Conservation (phyloP, 2,888 invertebrate genomes). For the Philereme vetulata region DNA sequence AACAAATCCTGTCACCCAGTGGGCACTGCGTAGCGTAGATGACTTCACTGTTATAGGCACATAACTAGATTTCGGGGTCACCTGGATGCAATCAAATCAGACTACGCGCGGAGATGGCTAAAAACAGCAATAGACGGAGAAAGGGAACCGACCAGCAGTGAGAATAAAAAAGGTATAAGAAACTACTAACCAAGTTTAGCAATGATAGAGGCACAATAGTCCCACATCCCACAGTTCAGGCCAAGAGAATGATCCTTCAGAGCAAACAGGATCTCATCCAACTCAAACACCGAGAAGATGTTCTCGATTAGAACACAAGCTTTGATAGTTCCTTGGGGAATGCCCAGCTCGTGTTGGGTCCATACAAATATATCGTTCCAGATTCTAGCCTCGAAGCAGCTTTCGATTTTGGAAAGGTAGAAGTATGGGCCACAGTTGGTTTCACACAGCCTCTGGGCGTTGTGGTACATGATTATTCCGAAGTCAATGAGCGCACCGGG, state of each 20-base stretch:
- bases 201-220: slow-evolving; percentile 87
- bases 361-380: slow-evolving; percentile 89
- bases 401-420: slow-evolving; percentile 88
- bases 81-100: too few relatives aligned
- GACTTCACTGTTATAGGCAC: too few relatives aligned
- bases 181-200: slow-evolving; percentile 83
- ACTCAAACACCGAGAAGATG: slow-evolving; percentile 86
- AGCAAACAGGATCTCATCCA: slow-evolving; percentile 87
- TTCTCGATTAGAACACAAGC: slow-evolving; percentile 89
- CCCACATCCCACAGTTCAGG: slow-evolving; percentile 90
- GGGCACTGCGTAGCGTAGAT: too few relatives aligned
- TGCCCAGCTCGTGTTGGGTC: slow-evolving; percentile 79
- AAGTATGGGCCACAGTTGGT: slow-evolving; percentile 86
- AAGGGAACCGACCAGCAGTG: too few relatives aligned
- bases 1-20: too few relatives aligned
- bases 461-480: slow-evolving; percentile 87
- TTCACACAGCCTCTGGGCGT: slow-evolving; percentile 78
- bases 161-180: not conserved
- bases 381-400: slow-evolving; percentile 85
- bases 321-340: slow-evolving; percentile 86
- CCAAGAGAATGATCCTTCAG: slow-evolving; percentile 87
- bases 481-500: slow-evolving; percentile 88
- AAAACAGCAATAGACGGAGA: too few relatives aligned
- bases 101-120: too few relatives aligned
- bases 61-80: too few relatives aligned